A percentile compares a stretch with the other conserved stretches of the same genome.
These are phyloP conservation scores for Morpho helenor DNA, from an alignment of 2,888 invertebrate species.

Conservation along the genomic window DNA sequence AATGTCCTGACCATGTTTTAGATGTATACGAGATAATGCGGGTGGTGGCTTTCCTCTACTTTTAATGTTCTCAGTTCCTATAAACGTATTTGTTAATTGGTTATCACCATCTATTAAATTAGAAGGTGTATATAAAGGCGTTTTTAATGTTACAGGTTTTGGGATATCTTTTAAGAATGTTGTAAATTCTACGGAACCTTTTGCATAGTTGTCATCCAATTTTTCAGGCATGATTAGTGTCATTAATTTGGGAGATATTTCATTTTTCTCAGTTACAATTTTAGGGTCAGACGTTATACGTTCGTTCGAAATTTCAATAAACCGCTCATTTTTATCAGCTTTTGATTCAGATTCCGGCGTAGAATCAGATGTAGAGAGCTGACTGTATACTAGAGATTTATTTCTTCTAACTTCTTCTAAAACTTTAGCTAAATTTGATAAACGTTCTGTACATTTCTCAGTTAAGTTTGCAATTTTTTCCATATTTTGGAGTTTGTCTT, in stretches of 20 bases:
- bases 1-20: constrained; percentile 52
- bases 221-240: constrained; percentile 6
- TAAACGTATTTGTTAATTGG: background rate
- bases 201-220: constrained; percentile 18
- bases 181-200: constrained; percentile 37
- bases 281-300: constrained; percentile 12
- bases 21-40: constrained; percentile 56
- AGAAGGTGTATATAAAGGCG: constrained; percentile 19
- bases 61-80: constrained; percentile 32
- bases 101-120: constrained; percentile 26
- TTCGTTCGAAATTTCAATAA: constrained; percentile 11
- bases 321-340: constrained; percentile 37
- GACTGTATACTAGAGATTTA: constrained; percentile 62
- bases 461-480: constrained; percentile 72
- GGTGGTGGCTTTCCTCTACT: constrained; percentile 59
- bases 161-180: constrained; percentile 55
- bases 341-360: constrained; percentile 55
- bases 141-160: constrained; percentile 43
- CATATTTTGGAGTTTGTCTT: constrained; percentile 69
- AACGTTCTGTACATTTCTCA: constrained; percentile 68
- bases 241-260: constrained; percentile 16
- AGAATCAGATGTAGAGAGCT: constrained; percentile 56
- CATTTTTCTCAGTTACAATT: constrained; percentile 7
- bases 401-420: constrained; percentile 70
- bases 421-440: constrained; percentile 67